These are phyloP conservation scores for Cremastinae sp. DNA, from an alignment of 2,888 invertebrate species.

Conservation along the genomic window DNA sequence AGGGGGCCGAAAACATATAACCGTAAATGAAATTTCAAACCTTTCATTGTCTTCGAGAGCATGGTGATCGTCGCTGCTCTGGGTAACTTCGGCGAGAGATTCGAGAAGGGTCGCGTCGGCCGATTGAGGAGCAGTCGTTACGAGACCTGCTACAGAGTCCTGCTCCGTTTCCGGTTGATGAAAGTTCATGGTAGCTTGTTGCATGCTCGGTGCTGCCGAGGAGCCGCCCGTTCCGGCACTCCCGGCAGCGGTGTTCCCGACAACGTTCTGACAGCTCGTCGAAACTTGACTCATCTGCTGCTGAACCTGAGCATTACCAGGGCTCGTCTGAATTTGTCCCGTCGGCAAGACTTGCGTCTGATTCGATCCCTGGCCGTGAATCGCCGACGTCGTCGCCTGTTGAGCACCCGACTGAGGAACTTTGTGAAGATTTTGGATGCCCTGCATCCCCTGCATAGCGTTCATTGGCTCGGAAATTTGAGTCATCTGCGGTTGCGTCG, in stretches of 20 bases:
- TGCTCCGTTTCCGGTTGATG: constrained; percentile 68
- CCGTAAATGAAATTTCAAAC: constrained; percentile 68
- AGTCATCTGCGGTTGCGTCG: constrained; percentile 69
- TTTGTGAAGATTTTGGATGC: constrained; percentile 77
- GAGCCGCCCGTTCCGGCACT: constrained; percentile 62
- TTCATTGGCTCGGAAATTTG: constrained; percentile 76
- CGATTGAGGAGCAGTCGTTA: constrained; percentile 67
- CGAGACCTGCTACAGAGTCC: constrained; percentile 73
- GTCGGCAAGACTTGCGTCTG: constrained; percentile 79
- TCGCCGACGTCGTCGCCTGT: constrained; percentile 68
- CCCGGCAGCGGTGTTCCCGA: constrained; percentile 57
- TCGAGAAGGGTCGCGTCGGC: constrained; percentile 78
- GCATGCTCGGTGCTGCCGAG: constrained; percentile 43
- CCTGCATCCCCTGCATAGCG: constrained; percentile 75
- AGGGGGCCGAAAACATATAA: neutral
- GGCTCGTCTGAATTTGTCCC: constrained; percentile 82
- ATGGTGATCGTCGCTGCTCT: constrained; percentile 77
- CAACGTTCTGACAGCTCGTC: constrained; percentile 72
- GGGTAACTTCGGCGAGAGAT: constrained; percentile 79
- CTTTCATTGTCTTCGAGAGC: constrained; percentile 81
- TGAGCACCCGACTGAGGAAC: constrained; percentile 75
- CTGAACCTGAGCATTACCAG: constrained; percentile 68
- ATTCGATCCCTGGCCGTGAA: constrained; percentile 71
- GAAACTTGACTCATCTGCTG: constrained; percentile 74
- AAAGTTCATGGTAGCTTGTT: constrained; percentile 63